Evolutionary conservation across 2,888 invertebrate genomes (phyloP), one percentile per base, ranked within the genome.

Genomic region (Cantharis lateralis): DNA sequence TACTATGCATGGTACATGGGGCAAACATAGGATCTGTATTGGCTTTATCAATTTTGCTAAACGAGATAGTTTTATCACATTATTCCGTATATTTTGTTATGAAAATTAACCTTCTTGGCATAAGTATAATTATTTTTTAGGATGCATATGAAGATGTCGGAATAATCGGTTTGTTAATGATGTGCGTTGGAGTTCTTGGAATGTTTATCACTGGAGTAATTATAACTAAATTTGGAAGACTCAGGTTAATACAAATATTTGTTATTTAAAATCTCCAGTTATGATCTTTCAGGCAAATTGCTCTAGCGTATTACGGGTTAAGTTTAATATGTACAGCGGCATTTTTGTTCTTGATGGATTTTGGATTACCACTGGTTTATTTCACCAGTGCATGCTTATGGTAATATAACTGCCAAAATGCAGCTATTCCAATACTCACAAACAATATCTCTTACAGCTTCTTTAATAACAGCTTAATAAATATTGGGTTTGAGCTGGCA

Each of bases 211-310:
- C 95, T 83, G 98, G 98, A n/a, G 89, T 96, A 74, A 90, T 97
- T 82, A 90, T 99, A 80, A 98, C 98, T 89, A 96, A 94, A 89
- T 97, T 97, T 1, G 96, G 96, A 86, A 93, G 92, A 85, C 98
- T 95, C 90, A 98, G 98, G 95, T 95, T 9, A 24, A 11, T 11
- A 1, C 4, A 88, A 89, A 93, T 68, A 10, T 24, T 18, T 20
- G 10, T 20, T 20, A 20, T 20, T 20, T 20, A 20, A 20, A 20
- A 9, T 24, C 9, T 24, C 7, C 24, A 24, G 26, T 2, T 28
- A 28, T 10, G 1, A 26, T 26, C n/a, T 76, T 62, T 32, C 20
- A 48, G 69, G 10, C 10, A 15, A n/a, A 18, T 26, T 18, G 15
- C 16, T 61, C 15, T n/a, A 18, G 3, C n/a, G 1, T 66, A n/a